Evolutionary conservation across 2,797 vertebrate genomes (phyloP).

Genomic region (Cirrhinus mrigala): DNA sequence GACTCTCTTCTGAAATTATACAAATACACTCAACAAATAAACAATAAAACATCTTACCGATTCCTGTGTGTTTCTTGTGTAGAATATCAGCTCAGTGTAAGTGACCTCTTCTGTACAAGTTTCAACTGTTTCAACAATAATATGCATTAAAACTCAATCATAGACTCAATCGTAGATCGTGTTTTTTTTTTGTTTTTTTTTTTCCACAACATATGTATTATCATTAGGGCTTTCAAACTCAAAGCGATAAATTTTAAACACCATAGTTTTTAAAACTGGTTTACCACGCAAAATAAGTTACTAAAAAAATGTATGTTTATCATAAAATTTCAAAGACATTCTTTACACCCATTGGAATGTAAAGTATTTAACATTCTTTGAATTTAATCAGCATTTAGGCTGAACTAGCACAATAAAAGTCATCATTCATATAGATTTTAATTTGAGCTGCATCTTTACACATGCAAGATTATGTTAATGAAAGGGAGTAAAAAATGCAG

Average conservation of each 20-base stretch:
- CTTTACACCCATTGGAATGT: no score
- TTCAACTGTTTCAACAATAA: background rate
- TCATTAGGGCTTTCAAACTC: no score
- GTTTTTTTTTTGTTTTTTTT: no score
- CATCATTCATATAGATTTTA: background rate
- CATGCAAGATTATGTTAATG: background rate
- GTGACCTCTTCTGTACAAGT: background rate
- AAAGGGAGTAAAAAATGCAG: background rate
- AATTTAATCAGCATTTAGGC: background rate
- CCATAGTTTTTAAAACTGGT: no score
- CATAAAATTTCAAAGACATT: no score
- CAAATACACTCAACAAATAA: background rate
- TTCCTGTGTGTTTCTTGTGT: background rate
- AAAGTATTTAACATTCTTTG: no score
- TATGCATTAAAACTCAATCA: background rate
- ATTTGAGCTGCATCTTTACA: background rate
- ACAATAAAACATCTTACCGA: background rate
- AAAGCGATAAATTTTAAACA: no score
- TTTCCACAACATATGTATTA: no score
- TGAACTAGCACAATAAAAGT: background rate
- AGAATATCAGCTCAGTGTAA: background rate
- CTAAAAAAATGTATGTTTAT: no score
- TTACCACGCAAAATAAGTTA: no score
- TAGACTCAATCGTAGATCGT: no score
- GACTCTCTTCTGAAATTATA: background rate